phyloP scores from a whole-genome alignment of 2,113 vertebrate species.

The Pluvialis apricaria region DNA sequence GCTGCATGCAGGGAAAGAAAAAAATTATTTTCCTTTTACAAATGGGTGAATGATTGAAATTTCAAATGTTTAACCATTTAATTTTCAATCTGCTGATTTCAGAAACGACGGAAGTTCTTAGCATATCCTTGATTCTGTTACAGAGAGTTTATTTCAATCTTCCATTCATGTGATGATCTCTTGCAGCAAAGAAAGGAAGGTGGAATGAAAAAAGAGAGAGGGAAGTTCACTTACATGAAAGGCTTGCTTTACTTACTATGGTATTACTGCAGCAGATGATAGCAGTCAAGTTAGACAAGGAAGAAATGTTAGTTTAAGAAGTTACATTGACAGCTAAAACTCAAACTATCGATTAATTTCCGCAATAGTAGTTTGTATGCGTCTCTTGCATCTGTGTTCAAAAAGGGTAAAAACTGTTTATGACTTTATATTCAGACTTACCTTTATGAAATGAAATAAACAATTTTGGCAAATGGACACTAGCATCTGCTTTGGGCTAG shows the following conservation, averaged over 20 bases:
- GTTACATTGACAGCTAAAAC: not conserved
- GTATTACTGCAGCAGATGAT: not conserved
- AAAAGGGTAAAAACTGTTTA: not conserved
- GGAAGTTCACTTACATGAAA: not conserved
- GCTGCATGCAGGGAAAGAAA: not conserved
- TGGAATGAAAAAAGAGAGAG: not conserved
- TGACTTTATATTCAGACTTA: not conserved
- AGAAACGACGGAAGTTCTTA: not conserved
- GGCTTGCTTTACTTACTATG: not conserved
- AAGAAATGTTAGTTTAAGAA: not conserved
- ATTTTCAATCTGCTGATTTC: not conserved
- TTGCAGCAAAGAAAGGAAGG: not conserved
- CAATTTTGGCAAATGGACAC: not conserved
- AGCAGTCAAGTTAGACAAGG: not conserved
- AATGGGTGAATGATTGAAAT: not conserved
- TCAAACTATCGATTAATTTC: not conserved
- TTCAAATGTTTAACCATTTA: not conserved
- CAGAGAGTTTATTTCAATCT: not conserved
- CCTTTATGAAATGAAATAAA: not conserved
- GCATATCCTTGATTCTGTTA: not conserved
- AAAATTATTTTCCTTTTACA: not conserved
- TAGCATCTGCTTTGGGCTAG: not conserved
- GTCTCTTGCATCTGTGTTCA: not conserved
- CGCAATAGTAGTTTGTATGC: not conserved
- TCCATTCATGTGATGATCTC: not conserved